Evolutionary conservation across 2,113 vertebrate genomes (phyloP), one percentile per base, ranked within the genome.

Genomic region (Hyperoodon ampullatus): DNA sequence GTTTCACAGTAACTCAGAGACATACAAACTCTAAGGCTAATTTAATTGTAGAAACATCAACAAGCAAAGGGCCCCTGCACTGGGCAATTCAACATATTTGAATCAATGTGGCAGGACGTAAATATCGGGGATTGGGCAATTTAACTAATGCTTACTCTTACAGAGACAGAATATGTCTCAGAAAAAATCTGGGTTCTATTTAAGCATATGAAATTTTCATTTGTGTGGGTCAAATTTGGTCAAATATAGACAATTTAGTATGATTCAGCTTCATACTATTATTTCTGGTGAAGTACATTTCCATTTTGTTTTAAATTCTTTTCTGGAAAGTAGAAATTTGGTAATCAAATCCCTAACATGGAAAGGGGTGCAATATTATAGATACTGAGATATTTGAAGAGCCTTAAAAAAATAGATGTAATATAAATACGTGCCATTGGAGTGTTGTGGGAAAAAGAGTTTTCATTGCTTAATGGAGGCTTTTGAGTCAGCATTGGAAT

Each of bases 151-250:
- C 39, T 82, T 93, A 71, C 4, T 74, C 16, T 53, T 82, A 35
- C 1, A 61, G 60, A 80, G 39, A 89, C 13, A 86, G 61, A 50
- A 35, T 35, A 78, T 0, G 1, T n/a, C 28, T 88, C 53, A 93
- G 77, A 89, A 97, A 97, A 93, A 89, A 33, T 50, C 14, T 88
- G 53, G 3, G 47, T n/a, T 85, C 84, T 68, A 75, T 87, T 61
- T 86, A 96, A 68, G 9, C 35, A 81, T 18, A 74, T 77, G 39
- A 91, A 80, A 91, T 58, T 77, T 47, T 75, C 6, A 55, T 88
- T 70, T 89, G 44, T 86, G 35, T 85, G 8, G 5, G 16, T 93
- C 53, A 55, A 88, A 86, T 24, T n/a, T 93, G 53, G 28, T 81
- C 61, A 89, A 74, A 53, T 55, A 82, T 14, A 72, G 61, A 77